Evolutionary conservation across 2,113 vertebrate species (phyloP), one percentile per base, ranked within the genome.

Genomic region (Synchiropus splendidus): DNA sequence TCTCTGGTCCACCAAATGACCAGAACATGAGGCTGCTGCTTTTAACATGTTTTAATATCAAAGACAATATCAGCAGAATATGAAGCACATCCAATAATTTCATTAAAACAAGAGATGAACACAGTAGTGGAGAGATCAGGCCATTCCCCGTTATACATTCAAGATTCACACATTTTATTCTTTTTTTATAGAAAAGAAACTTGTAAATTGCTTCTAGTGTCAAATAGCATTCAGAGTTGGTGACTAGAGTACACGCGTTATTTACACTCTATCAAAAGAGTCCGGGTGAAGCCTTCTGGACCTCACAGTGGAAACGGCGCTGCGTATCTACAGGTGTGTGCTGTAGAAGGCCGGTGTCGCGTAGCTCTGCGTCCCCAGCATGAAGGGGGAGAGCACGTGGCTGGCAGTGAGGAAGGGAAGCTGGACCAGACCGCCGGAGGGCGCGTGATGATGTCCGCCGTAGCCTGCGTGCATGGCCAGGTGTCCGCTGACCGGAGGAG

Each of bases 321-420:
- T 13, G 34, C 35, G 43, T 17, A 9, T 64, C 89, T 87, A 95
- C 85, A 98, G 87, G 77, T 97, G 94, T 39, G 92, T 90, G 41
- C 91, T 86, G 75, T 98, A 98, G 82, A 98, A 98, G 18, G 94
- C 88, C 0, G 91, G 94, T 0, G 90, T 80, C 34, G 91, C 91
- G 51, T 98, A 98, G 46, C 91, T 86, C 87, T 97, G 94, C 3
- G 94, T 94, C 47, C 92, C 88, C 66, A 98, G 72, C 63, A 98
- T 91, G 70, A 98, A 98, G 17, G 94, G 94, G 12, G 94, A 94
- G 16, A 97, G 89, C 33, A 97, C 93, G 10, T 93, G 94, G 60
- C 92, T 87, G 14, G 91, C 84, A 38, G 79, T 76, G 56, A 98
- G 83, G 77, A 98, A 98, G 46, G 94, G 94, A 71, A 98, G 81